A percentile compares a stretch with the other conserved stretches of the same genome.
Conservation (phyloP, 1,140 invertebrate genomes). For the Rhagoletis zephyria region DNA sequence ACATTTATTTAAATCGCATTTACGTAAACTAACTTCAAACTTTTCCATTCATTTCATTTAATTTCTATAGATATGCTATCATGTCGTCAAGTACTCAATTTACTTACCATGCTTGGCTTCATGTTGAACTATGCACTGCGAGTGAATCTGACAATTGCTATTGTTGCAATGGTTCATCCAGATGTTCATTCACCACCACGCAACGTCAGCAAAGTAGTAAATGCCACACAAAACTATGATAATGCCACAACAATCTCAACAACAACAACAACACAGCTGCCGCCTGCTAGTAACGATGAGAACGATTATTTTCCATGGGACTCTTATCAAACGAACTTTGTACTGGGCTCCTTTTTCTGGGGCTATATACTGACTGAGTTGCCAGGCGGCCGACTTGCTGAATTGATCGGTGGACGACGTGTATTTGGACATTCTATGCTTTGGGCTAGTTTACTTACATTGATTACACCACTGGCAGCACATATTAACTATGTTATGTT, state of each 20-base stretch:
- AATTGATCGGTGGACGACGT: constrained; percentile 82
- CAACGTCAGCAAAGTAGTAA: constrained; percentile 55
- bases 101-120: constrained; percentile 88
- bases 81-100: constrained; percentile 85
- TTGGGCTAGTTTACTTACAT: constrained; percentile 84
- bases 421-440: constrained; percentile 90
- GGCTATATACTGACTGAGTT: constrained; percentile 89
- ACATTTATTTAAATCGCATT: no score
- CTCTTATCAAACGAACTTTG: constrained; percentile 82
- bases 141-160: constrained; percentile 90
- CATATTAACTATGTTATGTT: constrained; percentile 78
- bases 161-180: constrained; percentile 85
- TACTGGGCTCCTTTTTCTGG: constrained; percentile 91
- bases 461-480: constrained; percentile 85
- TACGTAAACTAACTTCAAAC: neutral
- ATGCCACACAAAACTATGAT: constrained; percentile 51
- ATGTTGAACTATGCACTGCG: constrained; percentile 91
- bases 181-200: constrained; percentile 68
- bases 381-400: constrained; percentile 88
- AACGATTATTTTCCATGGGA: constrained; percentile 79
- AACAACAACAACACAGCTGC: constrained; percentile 41
- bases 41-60: constrained; percentile 9
- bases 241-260: constrained; percentile 6
- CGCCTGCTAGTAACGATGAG: constrained; percentile 57
- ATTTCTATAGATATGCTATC: constrained; percentile 77